Percentiles rank a stretch among this genome's conserved stretches.
These are phyloP conservation scores for Catonia carolina DNA, from an alignment of 2,888 invertebrate genomes.

Conservation along the genomic window DNA sequence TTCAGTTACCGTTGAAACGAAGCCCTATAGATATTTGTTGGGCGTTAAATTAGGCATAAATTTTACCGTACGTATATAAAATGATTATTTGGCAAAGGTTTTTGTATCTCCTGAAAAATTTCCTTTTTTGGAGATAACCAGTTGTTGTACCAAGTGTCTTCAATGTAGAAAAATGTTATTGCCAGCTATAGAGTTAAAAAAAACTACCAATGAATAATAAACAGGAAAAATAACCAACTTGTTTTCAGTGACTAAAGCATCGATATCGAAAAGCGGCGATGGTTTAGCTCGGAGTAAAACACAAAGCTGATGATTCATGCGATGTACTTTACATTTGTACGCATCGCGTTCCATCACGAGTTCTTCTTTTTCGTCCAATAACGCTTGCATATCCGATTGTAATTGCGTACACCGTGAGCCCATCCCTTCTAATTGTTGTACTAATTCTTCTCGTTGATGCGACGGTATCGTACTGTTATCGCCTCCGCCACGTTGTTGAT, in stretches of 20 bases:
- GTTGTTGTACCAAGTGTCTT: no score
- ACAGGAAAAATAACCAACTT: conserved; percentile 44
- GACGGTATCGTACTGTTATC: conserved; percentile 43
- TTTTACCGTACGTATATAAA: no score
- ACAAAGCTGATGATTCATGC: conserved; percentile 72
- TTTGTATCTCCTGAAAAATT: no score
- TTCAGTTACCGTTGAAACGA: no score
- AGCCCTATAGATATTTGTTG: no score
- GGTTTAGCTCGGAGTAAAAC: conserved; percentile 54
- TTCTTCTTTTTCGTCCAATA: conserved; percentile 81
- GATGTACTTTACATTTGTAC: conserved; percentile 74
- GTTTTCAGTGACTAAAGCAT: conserved; percentile 73
- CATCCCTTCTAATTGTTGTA: conserved; percentile 39
- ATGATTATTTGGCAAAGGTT: no score
- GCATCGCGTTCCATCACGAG: conserved; percentile 71
- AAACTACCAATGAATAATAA: neutral
- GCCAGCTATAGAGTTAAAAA: neutral
- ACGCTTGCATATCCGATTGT: conserved; percentile 65
- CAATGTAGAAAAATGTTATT: no score
- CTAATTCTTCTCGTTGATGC: conserved; percentile 60
- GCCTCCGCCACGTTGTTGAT: conserved; percentile 19
- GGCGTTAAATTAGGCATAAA: no score
- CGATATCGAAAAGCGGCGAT: conserved; percentile 57
- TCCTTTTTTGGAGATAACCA: no score
- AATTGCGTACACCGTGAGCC: conserved; percentile 51